Percentiles rank a stretch among this genome's conserved stretches.
These are phyloP conservation scores for Tridacna crocea DNA, from an alignment of 2,888 invertebrate species.

Conservation along the genomic window DNA sequence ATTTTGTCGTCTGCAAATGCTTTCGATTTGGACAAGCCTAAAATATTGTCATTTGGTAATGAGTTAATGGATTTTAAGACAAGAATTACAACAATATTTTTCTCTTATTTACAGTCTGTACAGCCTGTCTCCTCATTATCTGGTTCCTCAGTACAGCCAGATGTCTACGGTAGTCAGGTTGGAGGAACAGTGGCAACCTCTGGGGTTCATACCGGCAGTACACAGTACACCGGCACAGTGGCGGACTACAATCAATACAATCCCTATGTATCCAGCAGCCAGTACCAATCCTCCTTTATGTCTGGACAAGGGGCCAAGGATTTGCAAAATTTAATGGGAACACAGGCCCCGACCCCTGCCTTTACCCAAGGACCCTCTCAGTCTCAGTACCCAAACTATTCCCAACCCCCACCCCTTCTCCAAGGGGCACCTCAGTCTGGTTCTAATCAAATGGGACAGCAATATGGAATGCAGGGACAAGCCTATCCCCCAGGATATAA, in stretches of 20 bases:
- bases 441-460: conserved; percentile 44
- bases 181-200: background rate
- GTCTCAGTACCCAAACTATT: conserved; percentile 45
- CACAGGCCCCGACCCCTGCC: conserved; percentile 51
- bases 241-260: conserved; percentile 68
- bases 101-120: background rate
- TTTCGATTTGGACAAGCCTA: no score
- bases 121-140: conserved; percentile 1
- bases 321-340: conserved; percentile 80
- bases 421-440: conserved; percentile 35
- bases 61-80: no score
- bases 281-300: conserved; percentile 82
- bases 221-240: conserved; percentile 33
- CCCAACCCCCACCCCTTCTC: conserved; percentile 56
- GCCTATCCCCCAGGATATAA: conserved; percentile 56
- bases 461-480: conserved; percentile 52
- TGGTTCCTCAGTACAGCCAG: background rate
- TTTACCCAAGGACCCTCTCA: conserved; percentile 28
- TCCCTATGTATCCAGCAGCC: conserved; percentile 79
- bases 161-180: conserved; percentile 7
- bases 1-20: no score
- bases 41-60: no score
- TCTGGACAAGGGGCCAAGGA: conserved; percentile 81
- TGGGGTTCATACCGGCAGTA: background rate
- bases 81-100: no score